Conservation (phyloP, 2,888 invertebrate species). For the Arctia plantaginis region DNA sequence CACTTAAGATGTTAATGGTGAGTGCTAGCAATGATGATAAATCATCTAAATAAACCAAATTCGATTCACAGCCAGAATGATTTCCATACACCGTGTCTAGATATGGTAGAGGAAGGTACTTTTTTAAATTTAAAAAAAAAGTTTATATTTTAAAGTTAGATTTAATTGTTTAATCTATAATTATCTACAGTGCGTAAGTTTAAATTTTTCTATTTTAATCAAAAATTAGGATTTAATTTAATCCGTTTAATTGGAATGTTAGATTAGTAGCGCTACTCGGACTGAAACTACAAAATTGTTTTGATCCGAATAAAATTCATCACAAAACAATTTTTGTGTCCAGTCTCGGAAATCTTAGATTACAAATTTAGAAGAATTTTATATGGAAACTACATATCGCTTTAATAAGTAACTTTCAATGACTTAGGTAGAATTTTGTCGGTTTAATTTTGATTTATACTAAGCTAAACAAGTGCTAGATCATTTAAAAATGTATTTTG, state of each 20-base stretch:
- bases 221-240: constrained; percentile 73
- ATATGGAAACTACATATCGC: constrained; percentile 80
- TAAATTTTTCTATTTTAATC: constrained; percentile 80
- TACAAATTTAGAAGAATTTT: constrained; percentile 82
- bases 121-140: constrained; percentile 65
- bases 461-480: constrained; percentile 80
- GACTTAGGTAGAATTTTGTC: constrained; percentile 72
- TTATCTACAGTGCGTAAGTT: constrained; percentile 85
- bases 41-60: constrained; percentile 78
- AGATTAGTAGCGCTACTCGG: constrained; percentile 77
- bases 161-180: constrained; percentile 77
- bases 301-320: constrained; percentile 49
- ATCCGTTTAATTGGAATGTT: constrained; percentile 79
- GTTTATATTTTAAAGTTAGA: constrained; percentile 71
- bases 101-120: constrained; percentile 80
- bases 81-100: constrained; percentile 81
- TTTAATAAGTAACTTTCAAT: constrained; percentile 73
- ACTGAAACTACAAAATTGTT: constrained; percentile 58
- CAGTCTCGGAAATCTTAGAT: constrained; percentile 76
- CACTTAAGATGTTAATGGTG: constrained; percentile 39
- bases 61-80: constrained; percentile 85
- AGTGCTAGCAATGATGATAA: constrained; percentile 56
- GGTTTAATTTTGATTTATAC: constrained; percentile 79
- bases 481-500: constrained; percentile 62
- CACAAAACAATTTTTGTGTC: constrained; percentile 43